These are phyloP conservation scores for Fundulus diaphanus DNA, from an alignment of 2,797 vertebrate genomes.

Conservation along the genomic window DNA sequence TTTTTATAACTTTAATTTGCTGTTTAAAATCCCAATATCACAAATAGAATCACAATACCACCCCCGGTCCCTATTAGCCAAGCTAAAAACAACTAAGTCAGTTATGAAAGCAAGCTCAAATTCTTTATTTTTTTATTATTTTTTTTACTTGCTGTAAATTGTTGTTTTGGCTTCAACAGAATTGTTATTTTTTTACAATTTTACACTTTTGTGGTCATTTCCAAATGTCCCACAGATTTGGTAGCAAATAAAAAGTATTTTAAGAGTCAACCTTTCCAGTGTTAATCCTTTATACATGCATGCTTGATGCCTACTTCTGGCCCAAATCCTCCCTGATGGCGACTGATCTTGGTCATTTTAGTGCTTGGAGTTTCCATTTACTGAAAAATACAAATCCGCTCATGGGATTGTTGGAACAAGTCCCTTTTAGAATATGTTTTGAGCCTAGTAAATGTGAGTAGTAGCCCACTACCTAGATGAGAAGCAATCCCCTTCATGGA, in stretches of 20 bases:
- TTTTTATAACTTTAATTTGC: background rate
- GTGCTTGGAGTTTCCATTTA: background rate
- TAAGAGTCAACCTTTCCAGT: background rate
- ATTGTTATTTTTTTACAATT: background rate
- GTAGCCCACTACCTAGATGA: too few species aligned
- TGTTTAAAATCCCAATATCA: background rate
- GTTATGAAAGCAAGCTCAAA: background rate
- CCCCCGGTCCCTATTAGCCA: too few species aligned
- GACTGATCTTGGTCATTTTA: background rate
- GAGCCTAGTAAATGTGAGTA: too few species aligned
- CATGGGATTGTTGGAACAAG: too few species aligned
- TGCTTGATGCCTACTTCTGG: background rate
- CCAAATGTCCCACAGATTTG: background rate
- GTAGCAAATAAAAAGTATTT: background rate
- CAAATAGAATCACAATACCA: too few species aligned
- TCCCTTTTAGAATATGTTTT: too few species aligned
- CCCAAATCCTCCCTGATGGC: background rate
- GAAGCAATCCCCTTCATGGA: too few species aligned
- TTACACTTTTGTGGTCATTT: background rate
- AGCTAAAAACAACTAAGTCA: background rate
- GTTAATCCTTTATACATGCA: background rate
- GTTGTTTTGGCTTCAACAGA: background rate
- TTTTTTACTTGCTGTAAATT: background rate
- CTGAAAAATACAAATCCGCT: too few species aligned
- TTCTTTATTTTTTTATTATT: background rate